phyloP scores from a whole-genome alignment of 2,113 vertebrate species.

The Podocnemis expansa region DNA sequence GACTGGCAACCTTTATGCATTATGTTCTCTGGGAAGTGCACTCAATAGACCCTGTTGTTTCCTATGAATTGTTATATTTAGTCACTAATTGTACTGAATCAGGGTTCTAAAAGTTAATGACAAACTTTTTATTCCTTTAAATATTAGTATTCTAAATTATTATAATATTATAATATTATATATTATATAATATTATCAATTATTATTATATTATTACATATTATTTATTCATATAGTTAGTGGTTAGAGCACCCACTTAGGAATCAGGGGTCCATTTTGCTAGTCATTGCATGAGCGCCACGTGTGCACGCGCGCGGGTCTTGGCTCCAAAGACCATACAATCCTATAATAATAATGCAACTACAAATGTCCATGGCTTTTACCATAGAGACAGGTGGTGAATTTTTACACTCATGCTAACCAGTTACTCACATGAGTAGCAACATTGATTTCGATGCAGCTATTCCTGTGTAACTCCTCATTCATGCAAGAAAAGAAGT shows the following conservation, averaged over 20 bases:
- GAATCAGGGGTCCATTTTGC: slow-evolving; percentile 41
- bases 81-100: slow-evolving; percentile 55
- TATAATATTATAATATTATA: too few relatives aligned
- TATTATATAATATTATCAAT: too few relatives aligned
- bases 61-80: slow-evolving; percentile 31
- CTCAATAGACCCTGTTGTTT: background rate
- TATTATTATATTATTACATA: too few relatives aligned
- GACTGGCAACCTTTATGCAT: slow-evolving; percentile 28
- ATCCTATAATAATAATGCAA: background rate
- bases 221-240: slow-evolving; percentile 53
- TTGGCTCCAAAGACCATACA: background rate
- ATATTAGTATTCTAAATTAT: too few relatives aligned
- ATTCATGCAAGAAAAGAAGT: background rate
- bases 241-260: background rate
- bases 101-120: slow-evolving; percentile 15
- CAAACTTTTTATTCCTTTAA: background rate
- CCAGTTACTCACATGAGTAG: background rate
- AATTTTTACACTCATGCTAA: background rate
- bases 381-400: background rate
- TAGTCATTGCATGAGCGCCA: background rate
- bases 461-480: background rate
- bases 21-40: slow-evolving; percentile 37
- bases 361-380: slow-evolving; percentile 23
- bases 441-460: background rate
- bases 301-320: background rate